Evolutionary conservation across 2,113 vertebrate genomes (phyloP).

Genomic region (Trachemys scripta): DNA sequence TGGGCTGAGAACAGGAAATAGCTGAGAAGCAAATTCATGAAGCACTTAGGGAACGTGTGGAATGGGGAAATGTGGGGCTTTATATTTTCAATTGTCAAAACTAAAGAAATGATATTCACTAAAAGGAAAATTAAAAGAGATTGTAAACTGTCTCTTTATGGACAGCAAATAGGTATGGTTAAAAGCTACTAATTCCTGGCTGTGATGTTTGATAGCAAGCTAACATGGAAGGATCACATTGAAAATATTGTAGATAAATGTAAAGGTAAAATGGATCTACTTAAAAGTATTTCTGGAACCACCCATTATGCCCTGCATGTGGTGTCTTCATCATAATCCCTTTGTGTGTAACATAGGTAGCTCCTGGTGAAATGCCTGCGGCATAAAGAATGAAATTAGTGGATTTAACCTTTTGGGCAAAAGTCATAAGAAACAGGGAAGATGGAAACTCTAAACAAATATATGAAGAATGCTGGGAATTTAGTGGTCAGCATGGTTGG

Average conservation of each 20-base stretch:
- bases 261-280: neutral
- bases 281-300: neutral
- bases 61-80: neutral
- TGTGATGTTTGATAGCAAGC: neutral
- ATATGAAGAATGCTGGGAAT: neutral
- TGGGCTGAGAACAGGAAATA: neutral
- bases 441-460: neutral
- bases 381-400: neutral
- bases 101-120: neutral
- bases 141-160: neutral
- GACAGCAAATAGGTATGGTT: neutral
- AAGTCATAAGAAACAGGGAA: neutral
- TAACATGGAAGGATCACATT: neutral
- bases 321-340: neutral
- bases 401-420: neutral
- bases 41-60: neutral
- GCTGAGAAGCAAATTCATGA: neutral
- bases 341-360: neutral
- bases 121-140: neutral
- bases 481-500: neutral
- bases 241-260: too few relatives aligned
- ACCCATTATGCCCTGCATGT: neutral
- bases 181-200: neutral
- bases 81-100: neutral
- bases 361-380: neutral